These are phyloP conservation scores for Mionectes olivaceus DNA, from an alignment of 2,797 vertebrate species.

Conservation along the genomic window DNA sequence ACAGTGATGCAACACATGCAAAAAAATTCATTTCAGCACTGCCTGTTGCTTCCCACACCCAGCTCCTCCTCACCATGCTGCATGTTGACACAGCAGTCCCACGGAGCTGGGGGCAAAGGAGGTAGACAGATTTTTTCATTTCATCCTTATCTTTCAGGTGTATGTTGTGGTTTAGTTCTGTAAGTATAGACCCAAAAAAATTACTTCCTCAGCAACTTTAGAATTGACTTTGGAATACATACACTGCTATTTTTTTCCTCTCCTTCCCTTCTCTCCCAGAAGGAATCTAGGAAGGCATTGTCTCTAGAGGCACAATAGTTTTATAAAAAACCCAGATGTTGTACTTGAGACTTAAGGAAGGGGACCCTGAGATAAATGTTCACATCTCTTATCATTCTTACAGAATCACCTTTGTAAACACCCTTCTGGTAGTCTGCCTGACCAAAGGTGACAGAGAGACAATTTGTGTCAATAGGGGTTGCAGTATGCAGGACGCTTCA, in stretches of 20 bases:
- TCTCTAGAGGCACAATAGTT: not conserved
- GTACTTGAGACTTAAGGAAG: not conserved
- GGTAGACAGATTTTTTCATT: not conserved
- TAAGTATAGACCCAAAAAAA: not conserved
- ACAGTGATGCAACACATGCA: not conserved
- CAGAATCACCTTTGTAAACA: not conserved
- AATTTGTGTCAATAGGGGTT: not conserved
- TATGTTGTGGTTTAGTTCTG: accelerated
- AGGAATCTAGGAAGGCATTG: not conserved
- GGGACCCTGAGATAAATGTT: not conserved
- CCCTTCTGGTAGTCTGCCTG: not conserved
- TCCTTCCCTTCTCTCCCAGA: not conserved
- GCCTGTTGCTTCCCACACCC: not conserved
- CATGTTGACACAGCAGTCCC: not conserved
- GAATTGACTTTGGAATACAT: not conserved
- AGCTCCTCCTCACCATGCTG: not conserved
- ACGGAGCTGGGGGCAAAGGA: not conserved
- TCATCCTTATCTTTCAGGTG: not conserved
- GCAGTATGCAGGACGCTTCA: not conserved
- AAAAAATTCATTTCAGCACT: not conserved
- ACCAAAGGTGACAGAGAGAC: not conserved
- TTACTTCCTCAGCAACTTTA: not conserved
- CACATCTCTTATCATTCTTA: not conserved
- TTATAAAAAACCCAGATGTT: not conserved
- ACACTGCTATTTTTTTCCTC: not conserved